Conservation (phyloP, 2,888 invertebrate genomes). For the Acanthacorydalis orientalis region DNA sequence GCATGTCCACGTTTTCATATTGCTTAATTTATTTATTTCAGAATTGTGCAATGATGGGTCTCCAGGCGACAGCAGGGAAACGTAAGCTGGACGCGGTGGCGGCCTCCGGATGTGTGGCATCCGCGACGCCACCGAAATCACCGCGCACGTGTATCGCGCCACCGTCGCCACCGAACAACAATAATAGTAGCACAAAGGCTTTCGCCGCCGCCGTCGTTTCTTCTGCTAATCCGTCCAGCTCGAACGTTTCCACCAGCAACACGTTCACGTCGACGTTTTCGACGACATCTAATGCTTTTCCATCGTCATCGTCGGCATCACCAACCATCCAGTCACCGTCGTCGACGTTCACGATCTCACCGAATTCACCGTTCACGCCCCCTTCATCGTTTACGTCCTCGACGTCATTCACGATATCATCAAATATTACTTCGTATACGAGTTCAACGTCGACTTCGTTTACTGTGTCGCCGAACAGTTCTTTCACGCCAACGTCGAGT, state of each 20-base stretch:
- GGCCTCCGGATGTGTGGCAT: constrained; percentile 21
- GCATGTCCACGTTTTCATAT: background rate
- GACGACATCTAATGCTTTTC: background rate
- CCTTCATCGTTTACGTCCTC: no score
- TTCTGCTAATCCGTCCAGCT: background rate
- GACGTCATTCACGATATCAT: no score
- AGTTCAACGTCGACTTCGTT: no score
- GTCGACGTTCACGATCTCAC: no score
- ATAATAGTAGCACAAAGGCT: no score
- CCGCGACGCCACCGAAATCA: constrained; percentile 34
- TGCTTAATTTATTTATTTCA: constrained; percentile 16
- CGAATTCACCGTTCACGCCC: no score
- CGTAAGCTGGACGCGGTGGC: constrained; percentile 39
- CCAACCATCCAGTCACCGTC: no score
- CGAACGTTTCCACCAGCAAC: background rate
- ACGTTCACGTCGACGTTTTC: background rate
- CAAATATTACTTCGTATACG: no score
- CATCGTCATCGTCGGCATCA: no score
- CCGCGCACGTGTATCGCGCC: constrained; percentile 26
- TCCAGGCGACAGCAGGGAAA: constrained; percentile 55
- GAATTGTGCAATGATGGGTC: constrained; percentile 58
- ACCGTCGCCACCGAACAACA: background rate
- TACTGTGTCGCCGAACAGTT: no score
- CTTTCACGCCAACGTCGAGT: no score
- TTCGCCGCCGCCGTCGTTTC: background rate